Conservation (phyloP, 2,888 invertebrate genomes). For the Stomorhina lunata region DNA sequence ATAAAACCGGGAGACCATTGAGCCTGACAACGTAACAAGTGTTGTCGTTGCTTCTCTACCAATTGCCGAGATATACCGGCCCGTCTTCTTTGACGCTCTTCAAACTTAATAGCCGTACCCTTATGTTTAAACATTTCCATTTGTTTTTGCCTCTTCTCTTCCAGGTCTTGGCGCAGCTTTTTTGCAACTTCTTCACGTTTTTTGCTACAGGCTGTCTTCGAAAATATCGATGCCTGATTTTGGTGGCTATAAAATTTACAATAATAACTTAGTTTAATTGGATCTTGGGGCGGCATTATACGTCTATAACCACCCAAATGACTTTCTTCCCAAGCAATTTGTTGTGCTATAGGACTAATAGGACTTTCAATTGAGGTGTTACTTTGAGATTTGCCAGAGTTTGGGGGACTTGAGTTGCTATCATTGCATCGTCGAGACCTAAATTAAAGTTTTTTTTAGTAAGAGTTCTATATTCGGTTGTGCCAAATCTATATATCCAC, state of each 20-base stretch:
- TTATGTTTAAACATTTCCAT: slow-evolving; percentile 69
- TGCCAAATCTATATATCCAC: background rate
- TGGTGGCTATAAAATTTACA: slow-evolving; percentile 86
- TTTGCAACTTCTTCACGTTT: slow-evolving; percentile 88
- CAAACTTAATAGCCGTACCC: slow-evolving; percentile 62
- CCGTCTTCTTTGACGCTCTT: slow-evolving; percentile 64
- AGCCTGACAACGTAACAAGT: slow-evolving; percentile 69
- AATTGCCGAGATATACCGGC: slow-evolving; percentile 81
- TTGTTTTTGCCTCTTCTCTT: slow-evolving; percentile 75
- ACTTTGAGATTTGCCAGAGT: background rate
- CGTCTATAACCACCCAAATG: slow-evolving; percentile 87
- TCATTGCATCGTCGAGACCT: slow-evolving; percentile 46
- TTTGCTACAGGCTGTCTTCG: slow-evolving; percentile 88
- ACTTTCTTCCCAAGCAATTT: slow-evolving; percentile 87
- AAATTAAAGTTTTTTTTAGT: background rate
- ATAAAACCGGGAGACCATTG: slow-evolving; percentile 77
- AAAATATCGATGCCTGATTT: slow-evolving; percentile 84
- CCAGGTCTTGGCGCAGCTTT: slow-evolving; percentile 84
- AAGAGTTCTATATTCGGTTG: background rate
- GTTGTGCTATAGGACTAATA: slow-evolving; percentile 81
- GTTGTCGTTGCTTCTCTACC: slow-evolving; percentile 71
- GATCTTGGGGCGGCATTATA: slow-evolving; percentile 83
- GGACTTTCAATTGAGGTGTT: slow-evolving; percentile 21
- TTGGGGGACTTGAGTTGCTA: background rate
- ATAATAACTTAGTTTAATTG: slow-evolving; percentile 82